These are phyloP conservation scores for Hirundichthys speculiger DNA, from an alignment of 2,113 vertebrate species.

Conservation along the genomic window DNA sequence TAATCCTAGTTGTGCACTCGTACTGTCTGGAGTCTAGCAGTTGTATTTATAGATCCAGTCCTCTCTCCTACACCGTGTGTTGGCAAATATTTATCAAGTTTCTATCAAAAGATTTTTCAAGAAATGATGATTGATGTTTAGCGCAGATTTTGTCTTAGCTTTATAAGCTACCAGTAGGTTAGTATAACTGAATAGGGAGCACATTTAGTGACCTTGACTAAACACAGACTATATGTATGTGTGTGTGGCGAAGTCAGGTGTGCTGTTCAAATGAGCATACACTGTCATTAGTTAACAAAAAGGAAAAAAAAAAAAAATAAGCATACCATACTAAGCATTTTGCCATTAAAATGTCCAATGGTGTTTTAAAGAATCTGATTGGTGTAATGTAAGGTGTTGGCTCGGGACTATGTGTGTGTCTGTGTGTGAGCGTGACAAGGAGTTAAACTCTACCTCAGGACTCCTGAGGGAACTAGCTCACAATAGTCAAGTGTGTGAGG, in stretches of 20 bases:
- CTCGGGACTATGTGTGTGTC: slow-evolving; percentile 11
- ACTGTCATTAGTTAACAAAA: too few relatives aligned
- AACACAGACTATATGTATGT: slow-evolving; percentile 7
- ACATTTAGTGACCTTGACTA: slow-evolving; percentile 12
- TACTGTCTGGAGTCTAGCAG: slow-evolving; percentile 3
- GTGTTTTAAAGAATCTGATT: slow-evolving; percentile 17
- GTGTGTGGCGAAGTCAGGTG: too few relatives aligned
- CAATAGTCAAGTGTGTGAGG: slow-evolving; percentile 57
- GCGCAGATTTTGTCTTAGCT: slow-evolving; percentile 22
- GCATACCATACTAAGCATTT: not conserved
- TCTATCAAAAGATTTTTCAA: slow-evolving; percentile 17
- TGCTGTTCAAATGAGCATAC: too few relatives aligned
- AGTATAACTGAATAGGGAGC: slow-evolving; percentile 12
- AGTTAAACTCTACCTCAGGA: slow-evolving; percentile 39
- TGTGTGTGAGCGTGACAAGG: slow-evolving; percentile 4
- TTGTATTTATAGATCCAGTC: slow-evolving; percentile 40
- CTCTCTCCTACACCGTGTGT: not conserved
- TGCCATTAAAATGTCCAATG: slow-evolving; percentile 13
- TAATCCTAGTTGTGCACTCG: slow-evolving; percentile 12
- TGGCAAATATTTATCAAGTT: slow-evolving; percentile 37
- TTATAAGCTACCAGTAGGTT: slow-evolving; percentile 19
- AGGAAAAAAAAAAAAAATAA: not conserved
- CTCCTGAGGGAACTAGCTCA: slow-evolving; percentile 45
- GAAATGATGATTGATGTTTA: slow-evolving; percentile 38
- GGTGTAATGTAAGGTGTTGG: too few relatives aligned